Evolutionary conservation across 1,140 invertebrate species (phyloP).

Genomic region (Formica selysi): DNA sequence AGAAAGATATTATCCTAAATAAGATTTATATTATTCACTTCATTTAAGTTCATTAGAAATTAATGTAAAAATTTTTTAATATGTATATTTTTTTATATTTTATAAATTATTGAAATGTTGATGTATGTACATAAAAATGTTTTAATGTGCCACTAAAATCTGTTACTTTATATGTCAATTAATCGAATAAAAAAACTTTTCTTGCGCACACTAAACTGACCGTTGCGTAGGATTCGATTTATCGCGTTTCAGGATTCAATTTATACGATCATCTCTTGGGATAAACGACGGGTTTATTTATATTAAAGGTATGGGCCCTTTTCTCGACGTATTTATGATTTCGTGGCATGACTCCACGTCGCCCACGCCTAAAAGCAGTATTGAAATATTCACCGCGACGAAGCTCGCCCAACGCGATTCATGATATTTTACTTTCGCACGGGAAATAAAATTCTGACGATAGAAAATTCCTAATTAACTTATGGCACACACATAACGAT

Average conservation of each 20-base stretch:
- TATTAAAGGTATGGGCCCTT: constrained; percentile 1
- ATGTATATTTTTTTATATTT: neutral
- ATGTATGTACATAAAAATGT: neutral
- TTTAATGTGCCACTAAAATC: neutral
- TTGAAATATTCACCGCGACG: constrained; percentile 10
- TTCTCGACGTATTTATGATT: constrained; percentile 43
- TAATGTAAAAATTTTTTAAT: neutral
- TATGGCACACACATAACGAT: neutral
- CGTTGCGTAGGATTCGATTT: constrained; percentile 37
- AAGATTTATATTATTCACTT: neutral
- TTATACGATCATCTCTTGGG: constrained; percentile 19
- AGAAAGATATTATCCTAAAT: neutral
- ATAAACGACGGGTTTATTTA: constrained; percentile 36
- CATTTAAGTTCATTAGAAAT: constrained; percentile 2
- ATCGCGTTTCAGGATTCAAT: constrained; percentile 20
- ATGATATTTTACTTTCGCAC: too few species aligned
- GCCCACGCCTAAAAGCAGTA: constrained; percentile 36
- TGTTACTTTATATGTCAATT: neutral
- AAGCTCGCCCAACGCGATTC: neutral
- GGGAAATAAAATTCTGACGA: neutral
- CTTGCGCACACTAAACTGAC: neutral
- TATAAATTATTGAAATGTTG: neutral
- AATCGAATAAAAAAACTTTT: constrained; percentile 10
- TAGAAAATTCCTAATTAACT: constrained; percentile 61
- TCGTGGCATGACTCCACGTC: constrained; percentile 28